Evolutionary conservation across 2,113 vertebrate species (phyloP).

Genomic region (Epinephelus cyanopodus): DNA sequence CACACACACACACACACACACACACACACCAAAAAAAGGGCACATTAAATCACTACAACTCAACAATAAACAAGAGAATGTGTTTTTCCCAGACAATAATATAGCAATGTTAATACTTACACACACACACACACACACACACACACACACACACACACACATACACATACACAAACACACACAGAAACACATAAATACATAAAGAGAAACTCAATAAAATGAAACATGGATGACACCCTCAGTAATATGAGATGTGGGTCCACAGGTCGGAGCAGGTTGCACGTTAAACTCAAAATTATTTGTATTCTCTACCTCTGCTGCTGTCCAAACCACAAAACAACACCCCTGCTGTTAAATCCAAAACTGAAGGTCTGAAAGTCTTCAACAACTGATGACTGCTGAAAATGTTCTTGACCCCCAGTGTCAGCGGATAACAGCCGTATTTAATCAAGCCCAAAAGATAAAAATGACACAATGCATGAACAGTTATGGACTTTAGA

Average conservation of each 20-base stretch:
- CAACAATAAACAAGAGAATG: slow-evolving; percentile 21
- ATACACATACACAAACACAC: neutral
- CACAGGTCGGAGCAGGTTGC: neutral
- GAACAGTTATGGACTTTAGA: too few relatives aligned
- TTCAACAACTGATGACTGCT: neutral
- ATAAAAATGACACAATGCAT: too few relatives aligned
- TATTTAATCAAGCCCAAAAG: too few relatives aligned
- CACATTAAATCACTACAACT: neutral
- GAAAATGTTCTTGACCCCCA: too few relatives aligned
- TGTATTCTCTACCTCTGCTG: neutral
- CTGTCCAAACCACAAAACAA: slow-evolving; percentile 4
- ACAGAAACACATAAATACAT: slow-evolving; percentile 4
- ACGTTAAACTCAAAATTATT: slow-evolving; percentile 21
- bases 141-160: neutral
- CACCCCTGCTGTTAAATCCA: too few relatives aligned
- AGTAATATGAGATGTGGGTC: slow-evolving; percentile 5
- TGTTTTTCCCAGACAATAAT: neutral
- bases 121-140: neutral
- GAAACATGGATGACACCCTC: neutral
- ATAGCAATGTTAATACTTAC: too few relatives aligned
- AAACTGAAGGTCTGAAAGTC: neutral
- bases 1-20: neutral
- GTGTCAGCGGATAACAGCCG: too few relatives aligned
- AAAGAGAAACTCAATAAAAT: slow-evolving; percentile 12
- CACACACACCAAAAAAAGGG: neutral